These are phyloP conservation scores for Thrips palmi DNA, from an alignment of 1,140 invertebrate species.

Conservation along the genomic window DNA sequence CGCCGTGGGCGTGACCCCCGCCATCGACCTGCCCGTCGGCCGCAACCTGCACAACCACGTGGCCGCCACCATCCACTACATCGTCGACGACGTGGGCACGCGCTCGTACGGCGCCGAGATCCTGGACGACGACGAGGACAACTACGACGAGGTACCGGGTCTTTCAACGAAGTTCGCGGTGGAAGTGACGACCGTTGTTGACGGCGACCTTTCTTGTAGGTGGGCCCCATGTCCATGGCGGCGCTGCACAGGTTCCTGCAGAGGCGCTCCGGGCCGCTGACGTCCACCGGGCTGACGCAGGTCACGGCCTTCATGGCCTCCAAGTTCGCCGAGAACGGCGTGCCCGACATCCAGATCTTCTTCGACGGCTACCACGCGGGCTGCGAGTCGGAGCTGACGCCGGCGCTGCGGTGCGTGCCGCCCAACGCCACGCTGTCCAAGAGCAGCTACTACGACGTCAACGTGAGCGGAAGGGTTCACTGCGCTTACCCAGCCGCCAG, in stretches of 20 bases:
- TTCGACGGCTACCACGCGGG: conserved; percentile 43
- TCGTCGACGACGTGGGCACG: conserved; percentile 20
- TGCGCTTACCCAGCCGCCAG: too few species aligned
- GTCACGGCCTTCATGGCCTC: conserved; percentile 16
- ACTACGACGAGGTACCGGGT: conserved; percentile 21
- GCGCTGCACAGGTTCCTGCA: conserved; percentile 23
- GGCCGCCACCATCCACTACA: conserved; percentile 22
- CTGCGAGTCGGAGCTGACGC: too few species aligned
- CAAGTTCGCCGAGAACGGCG: conserved; percentile 14
- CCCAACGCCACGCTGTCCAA: too few species aligned
- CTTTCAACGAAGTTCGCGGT: conserved; percentile 12
- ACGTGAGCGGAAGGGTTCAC: too few species aligned
- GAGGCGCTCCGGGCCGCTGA: conserved; percentile 23
- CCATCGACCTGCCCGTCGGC: conserved; percentile 34
- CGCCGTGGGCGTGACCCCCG: conserved; percentile 24
- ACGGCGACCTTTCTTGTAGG: conserved; percentile 15
- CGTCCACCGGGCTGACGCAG: conserved; percentile 29
- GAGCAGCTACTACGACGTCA: too few species aligned
- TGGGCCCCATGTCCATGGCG: conserved; percentile 20
- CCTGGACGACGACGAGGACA: conserved; percentile 22
- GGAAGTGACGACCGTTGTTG: not conserved
- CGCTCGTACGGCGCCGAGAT: conserved; percentile 17
- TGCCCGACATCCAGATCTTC: conserved; percentile 37
- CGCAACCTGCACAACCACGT: conserved; percentile 35
- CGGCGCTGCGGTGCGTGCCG: too few species aligned